Evolutionary conservation across 2,888 invertebrate species (phyloP).

Genomic region (Polyommatus iphigenia): DNA sequence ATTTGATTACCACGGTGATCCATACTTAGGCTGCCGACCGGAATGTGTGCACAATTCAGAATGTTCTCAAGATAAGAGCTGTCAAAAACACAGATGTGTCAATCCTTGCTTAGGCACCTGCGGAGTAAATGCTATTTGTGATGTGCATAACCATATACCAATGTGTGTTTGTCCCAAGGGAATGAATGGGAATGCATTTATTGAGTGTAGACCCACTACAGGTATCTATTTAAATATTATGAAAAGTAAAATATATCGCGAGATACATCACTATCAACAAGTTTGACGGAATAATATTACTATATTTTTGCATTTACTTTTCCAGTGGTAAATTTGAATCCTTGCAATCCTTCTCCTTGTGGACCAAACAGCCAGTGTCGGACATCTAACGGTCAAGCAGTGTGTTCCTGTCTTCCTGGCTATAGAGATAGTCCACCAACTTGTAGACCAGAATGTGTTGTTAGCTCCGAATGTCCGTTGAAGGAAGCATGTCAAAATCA

Average conservation of each 20-base stretch:
- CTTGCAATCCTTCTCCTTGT: constrained; percentile 89
- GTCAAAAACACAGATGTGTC: constrained; percentile 84
- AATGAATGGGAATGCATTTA: constrained; percentile 84
- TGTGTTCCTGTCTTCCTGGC: constrained; percentile 86
- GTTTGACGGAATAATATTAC: background rate
- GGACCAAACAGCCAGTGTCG: constrained; percentile 88
- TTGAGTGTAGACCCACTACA: constrained; percentile 76
- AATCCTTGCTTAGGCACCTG: constrained; percentile 87
- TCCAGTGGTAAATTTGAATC: constrained; percentile 71
- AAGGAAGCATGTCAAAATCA: constrained; percentile 86
- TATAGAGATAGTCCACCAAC: constrained; percentile 88
- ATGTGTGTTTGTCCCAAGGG: constrained; percentile 85
- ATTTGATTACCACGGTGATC: constrained; percentile 83
- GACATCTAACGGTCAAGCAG: constrained; percentile 83
- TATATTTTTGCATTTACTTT: constrained; percentile 39
- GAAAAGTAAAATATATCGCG: background rate
- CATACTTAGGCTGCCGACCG: constrained; percentile 84
- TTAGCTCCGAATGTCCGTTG: constrained; percentile 86
- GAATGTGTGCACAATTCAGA: constrained; percentile 86
- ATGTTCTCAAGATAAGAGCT: constrained; percentile 83
- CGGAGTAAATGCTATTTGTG: constrained; percentile 84
- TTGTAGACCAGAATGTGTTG: constrained; percentile 88
- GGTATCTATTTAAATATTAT: constrained; percentile 58
- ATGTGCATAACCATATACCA: constrained; percentile 86
- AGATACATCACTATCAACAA: background rate